Evolutionary conservation across 2,113 vertebrate genomes (phyloP), one percentile per base, ranked within the genome.

Genomic region (Alectura lathami): DNA sequence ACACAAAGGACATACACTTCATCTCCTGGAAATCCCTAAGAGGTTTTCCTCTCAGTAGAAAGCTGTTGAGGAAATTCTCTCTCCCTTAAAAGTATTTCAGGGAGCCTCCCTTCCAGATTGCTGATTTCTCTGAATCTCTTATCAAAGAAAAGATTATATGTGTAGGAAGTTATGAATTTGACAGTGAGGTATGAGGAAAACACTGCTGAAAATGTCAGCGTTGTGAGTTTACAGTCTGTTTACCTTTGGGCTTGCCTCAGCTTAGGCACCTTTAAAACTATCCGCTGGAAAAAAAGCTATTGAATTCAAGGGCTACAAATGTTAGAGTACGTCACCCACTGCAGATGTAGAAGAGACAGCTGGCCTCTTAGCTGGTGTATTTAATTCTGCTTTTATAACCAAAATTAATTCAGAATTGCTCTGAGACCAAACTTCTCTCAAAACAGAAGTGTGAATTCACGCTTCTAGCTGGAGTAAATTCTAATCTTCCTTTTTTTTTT

Each of bases 401-500:
- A 83, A 83, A 86, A 84, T 50, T 51, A 62, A 83, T 92, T 92
- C 47, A 90, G 85, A 86, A 88, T 67, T 74, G 9, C 51, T 83
- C 4, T 51, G 51, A 70, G 86, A 88, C 9, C 42, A 90, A 34
- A 53, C 11, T 77, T 77, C 36, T 86, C 72, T 80, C 76, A 68
- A 88, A 95, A 90, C 22, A 88, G 85, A 94, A 77, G 34, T 70
- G 72, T 60, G 76, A 88, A 93, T 95, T 96, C 34, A 54, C 88
- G 88, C 80, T 86, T 90, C 86, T 67, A 93, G 83, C 88, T 86
- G 76, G n/a, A 92, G 73, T 27, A 88, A 83, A 72, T 72, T 90
- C 86, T 92, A 93, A 95, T 95, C 74, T 93, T 91, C 88, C 26
- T 27, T 27, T 62, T 62, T 62, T 11, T 26, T 59, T 16, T 24